These are phyloP conservation scores for Semnornis frantzii DNA, from an alignment of 2,113 vertebrate genomes.

Conservation along the genomic window DNA sequence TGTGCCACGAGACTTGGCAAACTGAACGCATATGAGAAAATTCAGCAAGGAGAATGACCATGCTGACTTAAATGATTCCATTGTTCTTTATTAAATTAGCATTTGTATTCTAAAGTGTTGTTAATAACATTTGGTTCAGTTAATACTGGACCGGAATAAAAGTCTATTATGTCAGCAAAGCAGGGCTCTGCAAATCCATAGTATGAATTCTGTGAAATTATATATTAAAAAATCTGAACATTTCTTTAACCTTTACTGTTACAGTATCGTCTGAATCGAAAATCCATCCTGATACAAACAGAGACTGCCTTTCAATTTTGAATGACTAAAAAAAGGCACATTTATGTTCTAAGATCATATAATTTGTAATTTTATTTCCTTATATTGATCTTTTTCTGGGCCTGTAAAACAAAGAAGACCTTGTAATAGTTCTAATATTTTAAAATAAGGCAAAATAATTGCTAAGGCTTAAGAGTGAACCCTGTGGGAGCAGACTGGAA, in stretches of 20 bases:
- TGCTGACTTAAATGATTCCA: constrained; percentile 1
- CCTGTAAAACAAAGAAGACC: not conserved
- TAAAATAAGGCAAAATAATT: not conserved
- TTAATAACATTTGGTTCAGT: not conserved
- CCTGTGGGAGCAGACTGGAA: not conserved
- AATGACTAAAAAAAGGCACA: not conserved
- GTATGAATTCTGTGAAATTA: not conserved
- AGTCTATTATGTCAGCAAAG: constrained; percentile 29
- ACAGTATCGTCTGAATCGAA: not conserved
- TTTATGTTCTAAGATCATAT: not conserved
- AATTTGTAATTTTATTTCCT: not conserved
- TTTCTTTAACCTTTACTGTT: not conserved
- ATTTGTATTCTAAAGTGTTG: not conserved
- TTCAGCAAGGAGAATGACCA: not conserved
- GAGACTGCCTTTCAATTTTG: not conserved
- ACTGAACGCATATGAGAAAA: constrained; percentile 31
- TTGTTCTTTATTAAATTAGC: constrained; percentile 44
- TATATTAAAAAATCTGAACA: not conserved
- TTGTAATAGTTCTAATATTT: not conserved
- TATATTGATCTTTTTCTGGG: not conserved
- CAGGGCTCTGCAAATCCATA: not conserved
- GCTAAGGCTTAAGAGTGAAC: not conserved
- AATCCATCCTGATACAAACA: not conserved
- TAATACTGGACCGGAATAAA: constrained; percentile 11
- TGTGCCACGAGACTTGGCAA: not conserved